phyloP scores from a whole-genome alignment of 2,888 invertebrate species.

The Eremobia ochroleuca region DNA sequence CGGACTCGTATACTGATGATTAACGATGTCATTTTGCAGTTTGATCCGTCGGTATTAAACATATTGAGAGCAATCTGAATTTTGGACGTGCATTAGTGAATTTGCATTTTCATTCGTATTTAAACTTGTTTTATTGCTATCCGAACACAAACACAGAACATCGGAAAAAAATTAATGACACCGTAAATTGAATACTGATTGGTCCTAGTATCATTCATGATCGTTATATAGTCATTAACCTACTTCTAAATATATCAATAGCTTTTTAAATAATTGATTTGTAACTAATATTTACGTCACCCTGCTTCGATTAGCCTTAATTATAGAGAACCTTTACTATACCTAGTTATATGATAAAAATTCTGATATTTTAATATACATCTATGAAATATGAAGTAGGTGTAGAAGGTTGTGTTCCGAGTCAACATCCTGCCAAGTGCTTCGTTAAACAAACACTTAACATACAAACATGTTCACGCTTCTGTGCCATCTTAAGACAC shows the following conservation, averaged over 20 bases:
- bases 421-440: conserved; percentile 74
- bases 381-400: conserved; percentile 6
- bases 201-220: conserved; percentile 32
- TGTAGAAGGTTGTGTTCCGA: conserved; percentile 50
- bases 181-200: conserved; percentile 6
- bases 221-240: conserved; percentile 77
- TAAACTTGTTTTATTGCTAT: conserved; percentile 5
- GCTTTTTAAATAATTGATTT: conserved; percentile 60
- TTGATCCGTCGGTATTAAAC: conserved; percentile 62
- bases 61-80: conserved; percentile 58
- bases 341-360: neutral
- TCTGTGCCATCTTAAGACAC: conserved; percentile 57
- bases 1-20: conserved; percentile 81
- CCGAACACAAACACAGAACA: neutral
- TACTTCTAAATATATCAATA: conserved; percentile 68
- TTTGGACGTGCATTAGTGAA: conserved; percentile 3
- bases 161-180: neutral
- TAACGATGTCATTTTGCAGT: conserved; percentile 78
- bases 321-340: conserved; percentile 46
- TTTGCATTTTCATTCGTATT: conserved; percentile 20
- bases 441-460: conserved; percentile 69
- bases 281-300: conserved; percentile 48
- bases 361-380: neutral
- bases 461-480: conserved; percentile 67
- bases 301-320: conserved; percentile 76